These are phyloP conservation scores for Drosophila ustulata DNA, from an alignment of 2,888 invertebrate genomes.

Conservation along the genomic window DNA sequence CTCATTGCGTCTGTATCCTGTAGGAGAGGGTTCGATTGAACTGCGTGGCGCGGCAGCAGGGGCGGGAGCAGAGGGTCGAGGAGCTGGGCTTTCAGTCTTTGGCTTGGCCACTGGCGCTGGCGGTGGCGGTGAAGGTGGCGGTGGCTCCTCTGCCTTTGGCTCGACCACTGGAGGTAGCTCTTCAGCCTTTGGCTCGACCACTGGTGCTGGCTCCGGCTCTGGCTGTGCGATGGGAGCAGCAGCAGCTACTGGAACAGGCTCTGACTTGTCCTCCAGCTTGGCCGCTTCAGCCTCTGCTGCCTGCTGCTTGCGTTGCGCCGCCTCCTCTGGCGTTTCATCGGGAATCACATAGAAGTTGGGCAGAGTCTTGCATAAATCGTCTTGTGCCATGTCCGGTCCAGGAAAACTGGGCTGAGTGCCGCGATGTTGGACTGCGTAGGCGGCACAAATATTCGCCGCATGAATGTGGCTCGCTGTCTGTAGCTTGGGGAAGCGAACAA, in stretches of 20 bases:
- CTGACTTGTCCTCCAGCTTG: background rate
- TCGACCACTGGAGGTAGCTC: too few relatives aligned
- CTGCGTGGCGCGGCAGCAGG: too few relatives aligned
- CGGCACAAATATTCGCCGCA: conserved; percentile 91
- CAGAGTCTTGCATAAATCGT: conserved; percentile 19
- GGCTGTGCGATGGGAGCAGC: background rate
- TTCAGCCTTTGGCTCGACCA: too few relatives aligned
- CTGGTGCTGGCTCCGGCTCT: background rate
- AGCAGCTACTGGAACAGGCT: background rate
- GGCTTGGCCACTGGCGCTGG: too few relatives aligned
- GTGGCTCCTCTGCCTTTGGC: too few relatives aligned
- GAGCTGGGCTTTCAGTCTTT: too few relatives aligned
- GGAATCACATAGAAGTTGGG: conserved; percentile 37
- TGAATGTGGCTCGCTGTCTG: conserved; percentile 89
- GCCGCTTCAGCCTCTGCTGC: background rate
- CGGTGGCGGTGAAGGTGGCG: too few relatives aligned
- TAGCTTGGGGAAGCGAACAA: conserved; percentile 88
- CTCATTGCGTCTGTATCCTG: background rate
- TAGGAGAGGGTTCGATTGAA: background rate
- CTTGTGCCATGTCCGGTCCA: conserved; percentile 5
- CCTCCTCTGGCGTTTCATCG: conserved; percentile 3
- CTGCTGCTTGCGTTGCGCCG: background rate
- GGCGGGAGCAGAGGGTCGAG: too few relatives aligned
- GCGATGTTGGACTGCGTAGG: conserved; percentile 89
- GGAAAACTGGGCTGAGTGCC: conserved; percentile 62